Evolutionary conservation across 2,888 invertebrate genomes (phyloP), one percentile per base, ranked within the genome.

Genomic region (Perdita meconis): DNA sequence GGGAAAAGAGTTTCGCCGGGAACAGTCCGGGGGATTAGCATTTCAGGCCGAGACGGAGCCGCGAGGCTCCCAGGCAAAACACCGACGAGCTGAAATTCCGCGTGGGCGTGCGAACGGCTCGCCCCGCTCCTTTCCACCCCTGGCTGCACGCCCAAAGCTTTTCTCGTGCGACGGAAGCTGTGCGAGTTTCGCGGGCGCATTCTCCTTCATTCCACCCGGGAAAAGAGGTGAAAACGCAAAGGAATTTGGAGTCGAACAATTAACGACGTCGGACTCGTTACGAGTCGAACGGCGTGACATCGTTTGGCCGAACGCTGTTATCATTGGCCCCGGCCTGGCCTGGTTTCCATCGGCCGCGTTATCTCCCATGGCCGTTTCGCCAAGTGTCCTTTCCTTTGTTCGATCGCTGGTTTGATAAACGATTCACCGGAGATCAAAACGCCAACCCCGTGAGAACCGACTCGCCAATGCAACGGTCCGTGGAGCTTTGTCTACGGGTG

Each of bases 201-300:
- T 51, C 51, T 24, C 19, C 22, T 26, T 36, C 26, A 42, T n/a
- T 26, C 24, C 26, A 42, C 10, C 70, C 44, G 34, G 16, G n/a
- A 61, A 42, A 51, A 65, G 10, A 16, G 40, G 22, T 40, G 65
- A n/a, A n/a, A n/a, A n/a, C 10, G 36, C 40, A 44, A 59, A 65
- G 65, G 42, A 57, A 59, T 59, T 53, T 8, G 42, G 19, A 65
- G 10, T 64, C 55, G 47, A 36, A 47, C 36, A 68, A 68, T 77
- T 73, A 77, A 69, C 66, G 61, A 19, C 22, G 30, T 38, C 36
- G 12, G 36, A 51, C 60, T 65, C 47, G 61, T 69, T 56, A 65
- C 30, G 50, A 38, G 65, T 67, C 67, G 50, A 51, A 59, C 59
- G 5, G n/a, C 16, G 51, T 67, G 59, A 44, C 44, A 44, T 38